Evolutionary conservation across 1,140 invertebrate genomes (phyloP).

Genomic region (Ericerus pela): DNA sequence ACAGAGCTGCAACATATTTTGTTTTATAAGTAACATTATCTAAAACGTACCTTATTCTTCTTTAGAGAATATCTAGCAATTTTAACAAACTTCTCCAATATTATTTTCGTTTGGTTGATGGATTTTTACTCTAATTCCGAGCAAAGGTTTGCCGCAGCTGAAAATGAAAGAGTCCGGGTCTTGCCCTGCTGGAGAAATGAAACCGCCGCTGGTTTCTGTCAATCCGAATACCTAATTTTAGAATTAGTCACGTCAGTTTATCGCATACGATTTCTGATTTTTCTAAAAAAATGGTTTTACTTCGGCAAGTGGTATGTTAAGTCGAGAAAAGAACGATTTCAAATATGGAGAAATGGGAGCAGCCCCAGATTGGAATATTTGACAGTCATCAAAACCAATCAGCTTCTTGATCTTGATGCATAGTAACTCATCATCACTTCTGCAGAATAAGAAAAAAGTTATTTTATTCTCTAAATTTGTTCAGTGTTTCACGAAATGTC

Average conservation of each 20-base stretch:
- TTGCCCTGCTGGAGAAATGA: constrained; percentile 35
- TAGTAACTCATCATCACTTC: too few species aligned
- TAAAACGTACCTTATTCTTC: too few species aligned
- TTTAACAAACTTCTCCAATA: constrained; percentile 68
- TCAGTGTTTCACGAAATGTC: too few species aligned
- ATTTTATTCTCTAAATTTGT: too few species aligned
- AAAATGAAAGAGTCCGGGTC: too few species aligned
- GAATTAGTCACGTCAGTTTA: too few species aligned
- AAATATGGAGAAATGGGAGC: constrained; percentile 69
- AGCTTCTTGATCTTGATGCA: constrained; percentile 56
- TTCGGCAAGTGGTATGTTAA: constrained; percentile 67
- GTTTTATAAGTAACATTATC: not conserved
- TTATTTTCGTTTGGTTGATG: constrained; percentile 47
- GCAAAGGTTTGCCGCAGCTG: constrained; percentile 49
- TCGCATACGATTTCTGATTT: too few species aligned
- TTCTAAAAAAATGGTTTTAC: constrained; percentile 22
- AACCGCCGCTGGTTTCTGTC: constrained; percentile 63
- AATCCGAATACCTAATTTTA: constrained; percentile 57
- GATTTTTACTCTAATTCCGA: constrained; percentile 49
- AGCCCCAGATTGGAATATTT: constrained; percentile 53
- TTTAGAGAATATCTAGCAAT: too few species aligned
- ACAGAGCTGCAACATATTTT: constrained; percentile 36
- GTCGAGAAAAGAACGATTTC: constrained; percentile 68
- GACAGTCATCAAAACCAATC: constrained; percentile 58
- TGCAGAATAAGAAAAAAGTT: too few species aligned